These are phyloP conservation scores for Alethe diademata DNA, from an alignment of 2,113 vertebrate genomes.

Conservation along the genomic window DNA sequence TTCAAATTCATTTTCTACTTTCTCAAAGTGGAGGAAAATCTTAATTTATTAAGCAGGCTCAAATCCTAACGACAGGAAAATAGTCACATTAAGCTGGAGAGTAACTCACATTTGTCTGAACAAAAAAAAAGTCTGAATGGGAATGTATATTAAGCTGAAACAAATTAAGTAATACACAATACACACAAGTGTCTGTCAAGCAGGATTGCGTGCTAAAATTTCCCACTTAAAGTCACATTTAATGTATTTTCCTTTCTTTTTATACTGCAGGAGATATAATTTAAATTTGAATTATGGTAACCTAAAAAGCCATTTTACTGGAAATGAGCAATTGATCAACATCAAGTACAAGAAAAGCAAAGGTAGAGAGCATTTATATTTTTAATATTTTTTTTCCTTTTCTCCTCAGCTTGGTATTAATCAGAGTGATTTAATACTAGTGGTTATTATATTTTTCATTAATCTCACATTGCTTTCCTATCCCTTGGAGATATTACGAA, in stretches of 20 bases:
- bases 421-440: background rate
- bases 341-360: background rate
- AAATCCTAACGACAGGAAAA: background rate
- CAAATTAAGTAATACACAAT: background rate
- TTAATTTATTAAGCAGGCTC: background rate
- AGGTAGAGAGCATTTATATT: fast-evolving
- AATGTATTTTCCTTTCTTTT: background rate
- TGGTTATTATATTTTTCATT: background rate
- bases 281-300: background rate
- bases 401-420: background rate
- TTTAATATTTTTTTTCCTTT: background rate
- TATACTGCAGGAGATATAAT: background rate
- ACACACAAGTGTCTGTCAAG: background rate
- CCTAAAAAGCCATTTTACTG: background rate
- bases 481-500: background rate
- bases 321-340: background rate
- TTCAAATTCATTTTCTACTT: background rate
- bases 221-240: background rate
- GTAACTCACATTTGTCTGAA: background rate
- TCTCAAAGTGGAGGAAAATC: background rate
- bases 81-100: background rate
- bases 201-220: background rate
- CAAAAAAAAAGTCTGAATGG: background rate
- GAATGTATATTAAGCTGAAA: background rate
- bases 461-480: background rate